phyloP scores from a whole-genome alignment of 2,113 vertebrate species.

The Larimichthys crocea region DNA sequence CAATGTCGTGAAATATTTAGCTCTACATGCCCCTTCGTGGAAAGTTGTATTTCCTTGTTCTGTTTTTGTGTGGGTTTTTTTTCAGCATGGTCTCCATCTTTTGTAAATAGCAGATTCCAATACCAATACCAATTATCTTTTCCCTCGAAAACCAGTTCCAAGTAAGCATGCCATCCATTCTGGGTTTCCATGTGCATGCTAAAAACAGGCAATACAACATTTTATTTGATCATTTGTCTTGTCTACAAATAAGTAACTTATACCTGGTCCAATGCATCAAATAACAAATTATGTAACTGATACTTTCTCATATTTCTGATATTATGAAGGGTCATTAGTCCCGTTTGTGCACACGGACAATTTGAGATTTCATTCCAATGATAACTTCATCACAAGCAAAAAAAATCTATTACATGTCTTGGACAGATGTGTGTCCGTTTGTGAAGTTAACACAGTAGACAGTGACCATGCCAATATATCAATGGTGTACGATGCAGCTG shows the following conservation, averaged over 20 bases:
- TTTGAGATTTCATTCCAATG: constrained; percentile 20
- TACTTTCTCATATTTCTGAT: constrained; percentile 26
- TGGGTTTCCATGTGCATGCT: constrained; percentile 45
- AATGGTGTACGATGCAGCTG: background rate
- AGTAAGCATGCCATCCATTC: constrained; percentile 34
- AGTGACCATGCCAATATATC: background rate
- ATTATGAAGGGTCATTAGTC: background rate
- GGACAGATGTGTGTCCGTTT: background rate
- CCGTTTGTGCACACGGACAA: background rate
- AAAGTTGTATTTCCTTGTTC: background rate
- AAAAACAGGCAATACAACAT: constrained; percentile 49
- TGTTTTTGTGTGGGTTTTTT: background rate
- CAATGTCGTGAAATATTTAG: background rate
- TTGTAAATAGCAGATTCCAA: constrained; percentile 18
- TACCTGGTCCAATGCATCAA: constrained; percentile 19
- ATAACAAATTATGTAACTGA: constrained; percentile 14
- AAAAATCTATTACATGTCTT: background rate
- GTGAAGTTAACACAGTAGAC: background rate
- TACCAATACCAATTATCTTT: constrained; percentile 26
- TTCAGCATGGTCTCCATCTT: background rate
- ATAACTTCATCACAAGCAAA: background rate
- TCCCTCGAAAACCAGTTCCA: constrained; percentile 23
- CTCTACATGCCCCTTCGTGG: background rate
- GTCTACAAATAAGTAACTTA: constrained; percentile 20
- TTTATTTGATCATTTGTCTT: constrained; percentile 27